Conservation (phyloP, 2,797 vertebrate species). For the Chrysocyon brachyurus region DNA sequence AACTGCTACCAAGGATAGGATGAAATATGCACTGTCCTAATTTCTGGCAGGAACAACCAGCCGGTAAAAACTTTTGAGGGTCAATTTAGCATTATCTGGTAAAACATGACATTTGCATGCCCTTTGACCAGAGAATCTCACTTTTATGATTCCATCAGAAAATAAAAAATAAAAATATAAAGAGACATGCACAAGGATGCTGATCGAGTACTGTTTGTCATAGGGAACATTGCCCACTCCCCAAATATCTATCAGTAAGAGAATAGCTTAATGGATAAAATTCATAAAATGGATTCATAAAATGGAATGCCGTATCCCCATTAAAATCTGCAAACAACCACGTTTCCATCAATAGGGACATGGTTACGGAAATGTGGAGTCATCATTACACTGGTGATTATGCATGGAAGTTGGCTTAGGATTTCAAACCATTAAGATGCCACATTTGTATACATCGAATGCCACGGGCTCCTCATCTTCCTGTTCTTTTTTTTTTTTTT, state of each 20-base stretch:
- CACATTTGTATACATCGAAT: fast-evolving
- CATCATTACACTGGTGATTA: neutral
- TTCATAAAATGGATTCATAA: neutral
- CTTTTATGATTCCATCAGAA: conserved; percentile 33
- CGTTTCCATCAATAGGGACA: neutral
- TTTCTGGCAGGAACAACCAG: neutral
- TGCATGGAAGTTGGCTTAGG: too few relatives aligned
- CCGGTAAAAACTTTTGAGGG: neutral
- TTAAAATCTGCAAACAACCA: conserved; percentile 47
- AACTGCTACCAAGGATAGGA: neutral
- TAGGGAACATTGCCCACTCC: neutral
- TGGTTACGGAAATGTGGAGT: neutral
- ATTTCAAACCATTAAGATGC: too few relatives aligned
- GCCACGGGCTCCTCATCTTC: neutral
- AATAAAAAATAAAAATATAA: conserved; percentile 27
- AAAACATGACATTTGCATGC: neutral
- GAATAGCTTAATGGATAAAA: neutral
- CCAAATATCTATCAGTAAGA: neutral
- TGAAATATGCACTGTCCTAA: neutral
- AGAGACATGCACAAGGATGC: neutral
- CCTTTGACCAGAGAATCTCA: neutral
- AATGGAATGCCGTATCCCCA: neutral
- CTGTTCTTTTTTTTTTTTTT: too few relatives aligned
- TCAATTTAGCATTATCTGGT: neutral
- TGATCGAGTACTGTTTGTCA: neutral